A percentile compares a stretch with the other conserved stretches of the same genome.
Evolutionary conservation across 2,888 invertebrate species (phyloP).

Genomic region (Drosophila testacea): DNA sequence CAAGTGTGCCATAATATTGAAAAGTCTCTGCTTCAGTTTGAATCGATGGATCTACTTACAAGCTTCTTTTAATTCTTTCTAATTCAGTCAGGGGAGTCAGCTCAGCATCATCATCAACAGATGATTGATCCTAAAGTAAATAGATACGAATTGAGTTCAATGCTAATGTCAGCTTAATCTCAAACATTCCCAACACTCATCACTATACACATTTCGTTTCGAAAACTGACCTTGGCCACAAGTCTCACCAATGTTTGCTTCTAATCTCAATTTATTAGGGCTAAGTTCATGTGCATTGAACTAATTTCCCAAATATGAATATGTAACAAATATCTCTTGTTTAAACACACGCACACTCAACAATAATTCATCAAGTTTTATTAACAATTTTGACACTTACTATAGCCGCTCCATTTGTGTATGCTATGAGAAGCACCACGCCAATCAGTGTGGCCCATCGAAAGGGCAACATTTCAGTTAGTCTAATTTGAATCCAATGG

Average conservation of each 20-base stretch:
- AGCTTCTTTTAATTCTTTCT: conserved; percentile 81
- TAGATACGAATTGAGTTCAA: conserved; percentile 57
- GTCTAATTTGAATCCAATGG: conserved; percentile 66
- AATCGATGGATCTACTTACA: conserved; percentile 70
- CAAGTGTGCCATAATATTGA: background rate
- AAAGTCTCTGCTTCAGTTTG: background rate
- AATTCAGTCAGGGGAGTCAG: conserved; percentile 47
- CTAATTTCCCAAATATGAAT: conserved; percentile 29
- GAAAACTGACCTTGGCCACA: conserved; percentile 75
- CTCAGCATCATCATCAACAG: conserved; percentile 50
- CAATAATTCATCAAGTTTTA: conserved; percentile 35
- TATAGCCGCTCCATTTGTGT: conserved; percentile 80
- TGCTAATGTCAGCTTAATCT: conserved; percentile 65
- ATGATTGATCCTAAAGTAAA: conserved; percentile 54
- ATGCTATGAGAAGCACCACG: conserved; percentile 71
- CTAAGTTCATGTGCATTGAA: conserved; percentile 64
- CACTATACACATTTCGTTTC: conserved; percentile 24
- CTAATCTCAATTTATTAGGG: conserved; percentile 62
- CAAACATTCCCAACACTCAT: background rate
- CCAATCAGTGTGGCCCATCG: conserved; percentile 82
- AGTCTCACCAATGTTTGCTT: conserved; percentile 20
- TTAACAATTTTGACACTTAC: conserved; percentile 76
- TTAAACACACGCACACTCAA: conserved; percentile 2
- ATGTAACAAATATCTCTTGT: background rate
- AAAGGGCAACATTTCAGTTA: conserved; percentile 82